Evolutionary conservation across 1,140 invertebrate genomes (phyloP), one percentile per base, ranked within the genome.

Genomic region (Vanessa tameamea): DNA sequence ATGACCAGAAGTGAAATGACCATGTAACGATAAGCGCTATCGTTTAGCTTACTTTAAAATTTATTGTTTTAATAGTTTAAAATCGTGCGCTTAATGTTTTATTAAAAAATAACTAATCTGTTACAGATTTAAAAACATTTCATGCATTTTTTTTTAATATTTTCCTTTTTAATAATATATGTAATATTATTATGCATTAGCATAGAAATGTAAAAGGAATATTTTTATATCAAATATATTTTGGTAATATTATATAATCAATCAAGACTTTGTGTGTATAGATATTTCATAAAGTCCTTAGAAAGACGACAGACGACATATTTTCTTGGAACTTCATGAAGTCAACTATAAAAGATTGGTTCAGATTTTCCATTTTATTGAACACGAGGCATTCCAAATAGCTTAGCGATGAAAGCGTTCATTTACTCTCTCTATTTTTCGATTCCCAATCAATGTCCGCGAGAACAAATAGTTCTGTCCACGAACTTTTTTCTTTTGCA

Each of bases 361-460:
- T 57, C 66, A 72, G 63, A 72, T 72, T 72, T 72, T 72, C 63
- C 16, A 65, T 72, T 72, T 65, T 57, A 65, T 48, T 55, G 61
- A 57, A 43, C 61, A 55, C 59, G 51, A 72, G 70, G 63, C 61
- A 65, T 65, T 48, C 51, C 63, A 14, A 64, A 65, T 64, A 51
- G 69, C 61, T 63, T 43, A 47, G 43, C 63, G 59, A 65, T 72
- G 48, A 48, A 48, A 73, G 65, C 47, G 23, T 50, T 73, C 65
- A 73, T 63, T 73, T 73, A 69, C 51, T 69, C 66, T 69, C 66
- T 51, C 47, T 73, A 66, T 68, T 68, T 51, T 68, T 68, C 47
- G 37, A 61, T 51, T 63, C 55, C 64, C 57, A 73, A 73, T 68
- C 72, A 73, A 47, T 73, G 72, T 68, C 72, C 23, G 47, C 65